Conservation (phyloP, 2,888 invertebrate genomes). For the Trichacis sp. region DNA sequence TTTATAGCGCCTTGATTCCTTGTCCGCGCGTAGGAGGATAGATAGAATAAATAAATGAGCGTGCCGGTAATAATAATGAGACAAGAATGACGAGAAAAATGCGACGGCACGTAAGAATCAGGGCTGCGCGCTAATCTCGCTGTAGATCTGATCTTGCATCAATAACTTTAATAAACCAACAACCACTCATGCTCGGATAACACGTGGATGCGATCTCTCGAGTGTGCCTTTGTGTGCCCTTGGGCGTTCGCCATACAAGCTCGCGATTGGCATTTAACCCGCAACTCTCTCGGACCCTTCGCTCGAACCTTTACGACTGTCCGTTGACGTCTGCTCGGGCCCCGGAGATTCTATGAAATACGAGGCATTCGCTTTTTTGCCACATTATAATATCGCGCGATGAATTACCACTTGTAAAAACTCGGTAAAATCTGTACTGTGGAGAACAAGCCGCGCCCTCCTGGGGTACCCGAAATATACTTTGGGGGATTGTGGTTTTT, state of each 20-base stretch:
- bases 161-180: constrained; percentile 65
- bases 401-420: constrained; percentile 20
- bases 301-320: constrained; percentile 43
- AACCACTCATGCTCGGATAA: constrained; percentile 51
- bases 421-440: not conserved
- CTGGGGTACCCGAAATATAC: not conserved
- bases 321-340: constrained; percentile 38
- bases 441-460: not conserved
- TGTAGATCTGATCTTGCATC: constrained; percentile 61
- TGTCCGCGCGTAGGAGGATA: constrained; percentile 24
- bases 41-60: constrained; percentile 38
- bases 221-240: constrained; percentile 43
- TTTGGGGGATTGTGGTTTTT: too few relatives aligned
- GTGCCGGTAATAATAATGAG: constrained; percentile 40
- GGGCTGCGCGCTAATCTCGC: constrained; percentile 56
- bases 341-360: constrained; percentile 40
- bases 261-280: constrained; percentile 58
- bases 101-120: constrained; percentile 44
- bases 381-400: constrained; percentile 38
- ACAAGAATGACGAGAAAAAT: constrained; percentile 39
- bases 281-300: constrained; percentile 48
- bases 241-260: constrained; percentile 51
- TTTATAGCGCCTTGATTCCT: constrained; percentile 9
- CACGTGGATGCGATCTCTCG: constrained; percentile 45
- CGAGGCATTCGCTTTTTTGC: constrained; percentile 40